Conservation (phyloP, 37 sponge, comb jelly and placozoan genomes). For the Axinella damicornis region DNA sequence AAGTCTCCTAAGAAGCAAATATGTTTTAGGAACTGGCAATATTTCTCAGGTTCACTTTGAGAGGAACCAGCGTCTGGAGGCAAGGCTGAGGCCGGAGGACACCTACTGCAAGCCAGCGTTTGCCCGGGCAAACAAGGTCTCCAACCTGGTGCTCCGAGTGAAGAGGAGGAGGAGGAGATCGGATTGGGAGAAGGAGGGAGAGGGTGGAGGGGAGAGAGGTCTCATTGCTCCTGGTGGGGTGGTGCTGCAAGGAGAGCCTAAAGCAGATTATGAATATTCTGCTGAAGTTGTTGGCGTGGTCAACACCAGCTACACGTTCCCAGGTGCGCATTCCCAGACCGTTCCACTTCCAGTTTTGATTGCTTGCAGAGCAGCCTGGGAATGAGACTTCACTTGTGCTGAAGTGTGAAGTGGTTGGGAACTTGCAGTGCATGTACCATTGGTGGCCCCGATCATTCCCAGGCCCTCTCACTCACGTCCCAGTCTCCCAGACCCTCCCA, state of each 20-base stretch:
- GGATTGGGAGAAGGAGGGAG: not conserved
- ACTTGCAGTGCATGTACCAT: too few species aligned
- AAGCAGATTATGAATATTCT: constrained; percentile 17
- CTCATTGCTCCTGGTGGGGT: not conserved
- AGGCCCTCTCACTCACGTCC: too few species aligned
- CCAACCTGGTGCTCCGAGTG: constrained; percentile 43
- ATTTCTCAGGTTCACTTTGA: constrained; percentile 20
- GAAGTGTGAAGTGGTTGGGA: too few species aligned
- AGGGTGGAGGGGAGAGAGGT: not conserved
- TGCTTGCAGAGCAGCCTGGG: too few species aligned
- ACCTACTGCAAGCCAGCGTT: constrained; percentile 58
- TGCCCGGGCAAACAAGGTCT: not conserved
- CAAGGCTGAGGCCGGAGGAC: constrained; percentile 75
- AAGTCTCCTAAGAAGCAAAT: too few species aligned
- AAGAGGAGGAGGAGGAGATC: not conserved
- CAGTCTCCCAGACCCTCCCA: too few species aligned
- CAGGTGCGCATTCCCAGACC: constrained; percentile 33
- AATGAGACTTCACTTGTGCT: too few species aligned
- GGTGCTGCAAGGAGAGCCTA: not conserved
- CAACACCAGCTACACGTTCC: constrained; percentile 57
- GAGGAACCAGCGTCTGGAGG: constrained; percentile 20
- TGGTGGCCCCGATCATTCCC: too few species aligned
- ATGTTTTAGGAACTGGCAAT: too few species aligned
- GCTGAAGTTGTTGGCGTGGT: constrained; percentile 61
- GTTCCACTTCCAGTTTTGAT: too few species aligned